phyloP scores from a whole-genome alignment of 2,888 invertebrate species.

The Agrochola lota region DNA sequence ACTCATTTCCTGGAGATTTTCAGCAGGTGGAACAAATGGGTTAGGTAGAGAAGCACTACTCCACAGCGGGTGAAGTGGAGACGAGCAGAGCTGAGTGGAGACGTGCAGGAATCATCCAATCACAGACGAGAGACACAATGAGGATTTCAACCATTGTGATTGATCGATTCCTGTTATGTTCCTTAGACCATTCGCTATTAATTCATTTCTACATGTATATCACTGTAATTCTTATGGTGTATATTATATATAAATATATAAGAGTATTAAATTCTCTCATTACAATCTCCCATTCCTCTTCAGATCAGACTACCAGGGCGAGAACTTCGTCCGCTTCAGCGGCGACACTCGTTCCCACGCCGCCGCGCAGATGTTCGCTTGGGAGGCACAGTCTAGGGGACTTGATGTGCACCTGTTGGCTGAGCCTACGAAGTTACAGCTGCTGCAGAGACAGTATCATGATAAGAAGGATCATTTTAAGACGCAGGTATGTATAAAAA shows the following conservation, averaged over 20 bases:
- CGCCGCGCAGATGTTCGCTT: slow-evolving; percentile 98
- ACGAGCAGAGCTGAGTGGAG: too few species aligned
- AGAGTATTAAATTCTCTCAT: not conserved
- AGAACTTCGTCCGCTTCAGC: slow-evolving; percentile 98
- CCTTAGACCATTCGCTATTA: too few species aligned
- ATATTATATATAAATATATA: too few species aligned
- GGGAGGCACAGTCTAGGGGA: slow-evolving; percentile 98
- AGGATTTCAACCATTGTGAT: too few species aligned
- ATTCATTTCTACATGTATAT: too few species aligned
- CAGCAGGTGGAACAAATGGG: too few species aligned
- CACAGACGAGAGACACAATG: too few species aligned
- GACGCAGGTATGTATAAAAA: slow-evolving; percentile 90
- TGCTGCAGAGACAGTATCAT: slow-evolving; percentile 96
- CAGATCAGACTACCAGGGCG: slow-evolving; percentile 95
- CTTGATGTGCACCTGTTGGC: slow-evolving; percentile 98
- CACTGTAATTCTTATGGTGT: not conserved
- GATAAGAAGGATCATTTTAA: slow-evolving; percentile 97
- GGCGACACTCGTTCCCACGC: slow-evolving; percentile 98
- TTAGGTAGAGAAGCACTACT: too few species aligned
- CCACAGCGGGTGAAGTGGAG: too few species aligned
- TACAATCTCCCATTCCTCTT: not conserved
- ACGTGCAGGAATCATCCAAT: too few species aligned
- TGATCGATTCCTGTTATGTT: too few species aligned
- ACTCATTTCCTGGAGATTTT: too few species aligned
- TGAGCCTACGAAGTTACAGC: slow-evolving; percentile 99